These are phyloP conservation scores for Rotaria macrura DNA, from an alignment of 2,888 invertebrate genomes.

Conservation along the genomic window DNA sequence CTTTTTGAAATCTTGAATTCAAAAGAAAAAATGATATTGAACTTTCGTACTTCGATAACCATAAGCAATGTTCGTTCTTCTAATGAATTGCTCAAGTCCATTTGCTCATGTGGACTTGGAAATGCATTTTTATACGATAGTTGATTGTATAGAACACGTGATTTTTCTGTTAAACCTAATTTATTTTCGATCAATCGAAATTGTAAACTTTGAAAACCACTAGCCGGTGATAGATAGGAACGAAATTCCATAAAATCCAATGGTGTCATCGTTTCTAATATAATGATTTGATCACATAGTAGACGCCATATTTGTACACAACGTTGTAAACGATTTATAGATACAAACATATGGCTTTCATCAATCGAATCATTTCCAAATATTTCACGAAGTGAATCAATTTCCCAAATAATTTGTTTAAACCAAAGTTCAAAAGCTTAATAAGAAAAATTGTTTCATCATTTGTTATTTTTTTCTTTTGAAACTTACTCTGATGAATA, in stretches of 20 bases:
- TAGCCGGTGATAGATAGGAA: conserved; percentile 78
- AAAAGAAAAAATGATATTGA: not conserved
- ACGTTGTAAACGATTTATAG: conserved; percentile 76
- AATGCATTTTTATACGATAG: conserved; percentile 71
- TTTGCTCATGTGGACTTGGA: conserved; percentile 60
- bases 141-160: conserved; percentile 79
- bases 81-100: conserved; percentile 62
- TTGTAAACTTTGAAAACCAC: conserved; percentile 89
- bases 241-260: conserved; percentile 92
- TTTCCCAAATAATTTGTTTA: conserved; percentile 91
- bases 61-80: conserved; percentile 71
- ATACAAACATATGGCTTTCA: conserved; percentile 80
- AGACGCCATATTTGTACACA: conserved; percentile 83
- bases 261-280: conserved; percentile 96
- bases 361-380: conserved; percentile 64
- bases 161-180: conserved; percentile 56
- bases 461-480: not conserved
- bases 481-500: conserved; percentile 76
- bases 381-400: conserved; percentile 76
- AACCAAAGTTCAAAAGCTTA: conserved; percentile 90
- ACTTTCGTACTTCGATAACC: conserved; percentile 60
- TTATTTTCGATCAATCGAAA: conserved; percentile 92
- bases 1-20: not conserved
- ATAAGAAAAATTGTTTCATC: not conserved
- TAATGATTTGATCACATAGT: conserved; percentile 87